Evolutionary conservation across 1,140 invertebrate genomes (phyloP).

Genomic region (Euura saliciscinereae): DNA sequence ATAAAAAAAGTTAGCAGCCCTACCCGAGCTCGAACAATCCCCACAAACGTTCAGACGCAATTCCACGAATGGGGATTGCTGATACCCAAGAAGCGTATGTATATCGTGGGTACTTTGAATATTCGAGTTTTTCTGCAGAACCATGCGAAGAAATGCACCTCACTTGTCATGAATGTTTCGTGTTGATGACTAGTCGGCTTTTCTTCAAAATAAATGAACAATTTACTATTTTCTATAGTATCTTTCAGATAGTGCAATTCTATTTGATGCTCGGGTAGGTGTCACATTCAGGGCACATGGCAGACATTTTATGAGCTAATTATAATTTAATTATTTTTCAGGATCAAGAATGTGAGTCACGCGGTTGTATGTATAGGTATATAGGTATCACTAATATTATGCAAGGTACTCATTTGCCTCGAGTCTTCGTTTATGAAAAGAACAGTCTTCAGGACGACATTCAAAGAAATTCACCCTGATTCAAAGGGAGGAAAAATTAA

Average conservation of each 20-base stretch:
- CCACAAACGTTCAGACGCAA: conserved; percentile 1
- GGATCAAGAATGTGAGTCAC: not conserved
- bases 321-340: not conserved
- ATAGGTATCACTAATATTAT: not conserved
- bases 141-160: not conserved
- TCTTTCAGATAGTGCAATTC: too few relatives aligned
- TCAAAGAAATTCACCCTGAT: conserved; percentile 6
- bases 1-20: conserved; percentile 16
- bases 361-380: not conserved
- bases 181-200: not conserved
- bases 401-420: conserved; percentile 5
- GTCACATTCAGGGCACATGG: too few relatives aligned
- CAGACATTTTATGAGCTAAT: too few relatives aligned
- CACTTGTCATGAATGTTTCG: not conserved
- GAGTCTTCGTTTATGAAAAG: conserved; percentile 4
- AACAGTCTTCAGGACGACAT: conserved; percentile 3
- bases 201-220: not conserved
- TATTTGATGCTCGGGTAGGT: too few relatives aligned
- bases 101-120: not conserved
- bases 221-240: not conserved
- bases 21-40: conserved; percentile 8
- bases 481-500: conserved; percentile 47
- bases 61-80: conserved; percentile 15
- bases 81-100: conserved; percentile 4
- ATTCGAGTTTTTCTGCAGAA: not conserved